Conservation (phyloP, 2,797 vertebrate genomes). For the Enteromius unitaeniatus region DNA sequence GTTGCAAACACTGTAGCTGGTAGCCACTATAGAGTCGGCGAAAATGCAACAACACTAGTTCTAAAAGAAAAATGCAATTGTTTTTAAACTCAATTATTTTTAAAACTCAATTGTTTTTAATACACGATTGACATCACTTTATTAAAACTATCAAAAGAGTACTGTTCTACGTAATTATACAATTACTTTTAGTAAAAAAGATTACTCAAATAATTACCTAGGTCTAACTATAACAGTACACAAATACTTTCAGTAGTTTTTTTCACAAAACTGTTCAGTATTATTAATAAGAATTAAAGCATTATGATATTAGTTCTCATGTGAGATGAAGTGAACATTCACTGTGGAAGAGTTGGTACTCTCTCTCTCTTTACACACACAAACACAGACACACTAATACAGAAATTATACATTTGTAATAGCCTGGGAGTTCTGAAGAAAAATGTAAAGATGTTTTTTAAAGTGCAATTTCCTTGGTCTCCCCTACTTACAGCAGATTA, state of each 20-base stretch:
- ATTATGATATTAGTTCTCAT: neutral
- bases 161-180: neutral
- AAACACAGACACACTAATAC: neutral
- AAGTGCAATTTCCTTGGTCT: neutral
- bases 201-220: neutral
- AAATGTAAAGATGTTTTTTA: neutral
- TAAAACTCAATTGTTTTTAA: neutral
- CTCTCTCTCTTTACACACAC: neutral
- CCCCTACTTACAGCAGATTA: conserved; percentile 21
- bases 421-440: neutral
- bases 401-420: conserved; percentile 9
- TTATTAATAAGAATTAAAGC: neutral
- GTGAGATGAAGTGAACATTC: neutral
- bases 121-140: neutral
- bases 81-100: neutral
- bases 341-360: neutral
- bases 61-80: neutral
- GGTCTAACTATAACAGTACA: neutral
- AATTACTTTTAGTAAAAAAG: neutral
- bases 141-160: neutral
- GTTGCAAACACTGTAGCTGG: neutral
- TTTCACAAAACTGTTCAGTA: neutral
- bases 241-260: no score
- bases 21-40: neutral
- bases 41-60: neutral